Percentiles rank a stretch among this genome's conserved stretches.
Conservation (phyloP, 2,113 vertebrate genomes). For the Xiphias gladius region DNA sequence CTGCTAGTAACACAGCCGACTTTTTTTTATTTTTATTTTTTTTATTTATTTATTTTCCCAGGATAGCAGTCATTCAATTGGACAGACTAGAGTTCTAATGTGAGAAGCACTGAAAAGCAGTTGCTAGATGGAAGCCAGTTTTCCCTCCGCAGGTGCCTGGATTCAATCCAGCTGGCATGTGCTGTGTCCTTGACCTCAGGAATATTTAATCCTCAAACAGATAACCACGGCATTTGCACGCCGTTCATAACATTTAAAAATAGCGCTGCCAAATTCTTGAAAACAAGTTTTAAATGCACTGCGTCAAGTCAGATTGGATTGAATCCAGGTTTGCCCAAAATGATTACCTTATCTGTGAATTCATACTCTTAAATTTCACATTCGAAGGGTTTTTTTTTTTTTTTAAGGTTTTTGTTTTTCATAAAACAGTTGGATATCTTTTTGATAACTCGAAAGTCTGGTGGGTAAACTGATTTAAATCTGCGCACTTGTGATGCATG, state of each 20-base stretch:
- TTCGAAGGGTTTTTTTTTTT: neutral
- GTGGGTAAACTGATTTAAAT: neutral
- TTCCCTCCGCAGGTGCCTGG: constrained; percentile 49
- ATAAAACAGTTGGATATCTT: neutral
- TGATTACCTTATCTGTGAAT: neutral
- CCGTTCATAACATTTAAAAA: constrained; percentile 1
- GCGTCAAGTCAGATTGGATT: constrained; percentile 44
- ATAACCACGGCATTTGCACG: constrained; percentile 14
- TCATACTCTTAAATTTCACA: neutral
- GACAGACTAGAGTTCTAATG: constrained; percentile 21
- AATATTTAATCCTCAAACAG: constrained; percentile 30
- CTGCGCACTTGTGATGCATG: constrained; percentile 34
- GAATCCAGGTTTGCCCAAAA: constrained; percentile 41
- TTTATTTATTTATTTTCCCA: neutral
- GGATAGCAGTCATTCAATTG: constrained; percentile 17
- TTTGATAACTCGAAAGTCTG: neutral
- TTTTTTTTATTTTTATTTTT: neutral
- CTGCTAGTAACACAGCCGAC: constrained; percentile 30
- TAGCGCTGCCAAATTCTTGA: neutral
- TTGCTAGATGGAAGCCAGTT: constrained; percentile 15
- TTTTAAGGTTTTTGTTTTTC: neutral
- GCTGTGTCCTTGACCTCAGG: constrained; percentile 48
- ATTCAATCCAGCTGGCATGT: constrained; percentile 54
- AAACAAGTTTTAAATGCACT: constrained; percentile 16
- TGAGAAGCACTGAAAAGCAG: constrained; percentile 20